A percentile compares a stretch with the other conserved stretches of the same genome.
Evolutionary conservation across 2,797 vertebrate species (phyloP).

Genomic region (Eulemur coronatus): DNA sequence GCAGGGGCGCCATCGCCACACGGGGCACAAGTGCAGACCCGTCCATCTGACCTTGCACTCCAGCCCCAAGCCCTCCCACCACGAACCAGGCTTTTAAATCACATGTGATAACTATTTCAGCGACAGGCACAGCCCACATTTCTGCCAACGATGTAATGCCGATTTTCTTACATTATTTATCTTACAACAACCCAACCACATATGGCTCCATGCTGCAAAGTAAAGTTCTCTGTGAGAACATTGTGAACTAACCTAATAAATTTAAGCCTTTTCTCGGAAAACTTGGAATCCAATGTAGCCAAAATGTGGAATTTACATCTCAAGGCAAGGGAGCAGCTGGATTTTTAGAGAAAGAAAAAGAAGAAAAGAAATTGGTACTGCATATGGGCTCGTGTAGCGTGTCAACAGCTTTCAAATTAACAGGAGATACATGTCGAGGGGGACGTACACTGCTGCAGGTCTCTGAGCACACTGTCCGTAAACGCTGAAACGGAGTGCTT

Average conservation of each 20-base stretch:
- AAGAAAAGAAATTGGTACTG: not conserved
- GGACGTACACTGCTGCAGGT: not conserved
- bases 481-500: not conserved
- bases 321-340: constrained; percentile 30
- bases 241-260: constrained; percentile 30
- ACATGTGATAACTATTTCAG: not conserved
- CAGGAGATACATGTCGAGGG: not conserved
- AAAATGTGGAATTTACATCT: constrained; percentile 39
- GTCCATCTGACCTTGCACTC: not conserved
- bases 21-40: not conserved
- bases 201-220: not conserved
- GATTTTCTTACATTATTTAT: constrained; percentile 26
- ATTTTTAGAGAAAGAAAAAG: constrained; percentile 17
- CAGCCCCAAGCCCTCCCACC: not conserved
- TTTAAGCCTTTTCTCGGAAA: constrained; percentile 44
- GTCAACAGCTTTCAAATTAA: constrained; percentile 6
- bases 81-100: not conserved
- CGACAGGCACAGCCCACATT: not conserved
- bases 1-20: not conserved
- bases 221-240: constrained; percentile 29
- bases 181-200: constrained; percentile 34
- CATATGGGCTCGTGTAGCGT: not conserved
- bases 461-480: not conserved
- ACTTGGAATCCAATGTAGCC: not conserved
- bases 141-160: constrained; percentile 34